Evolutionary conservation across 2,888 invertebrate genomes (phyloP).

Genomic region (Lordiphosa fenestrarum): DNA sequence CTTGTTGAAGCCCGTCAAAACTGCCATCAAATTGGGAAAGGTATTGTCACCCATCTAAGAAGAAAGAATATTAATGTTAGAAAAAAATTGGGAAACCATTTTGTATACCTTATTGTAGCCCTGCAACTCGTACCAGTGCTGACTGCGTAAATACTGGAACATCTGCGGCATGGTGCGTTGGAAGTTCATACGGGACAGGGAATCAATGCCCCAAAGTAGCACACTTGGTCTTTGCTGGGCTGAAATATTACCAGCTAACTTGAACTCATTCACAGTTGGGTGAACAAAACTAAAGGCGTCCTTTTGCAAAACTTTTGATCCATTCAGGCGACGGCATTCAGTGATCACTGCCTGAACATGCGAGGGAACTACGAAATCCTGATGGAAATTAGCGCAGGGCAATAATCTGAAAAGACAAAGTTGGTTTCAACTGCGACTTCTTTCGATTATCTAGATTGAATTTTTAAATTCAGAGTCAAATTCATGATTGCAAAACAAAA

Average conservation of each 20-base stretch:
- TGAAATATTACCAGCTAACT: not conserved
- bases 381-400: slow-evolving; percentile 55
- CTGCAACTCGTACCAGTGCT: slow-evolving; percentile 85
- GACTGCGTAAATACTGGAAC: slow-evolving; percentile 83
- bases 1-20: slow-evolving; percentile 86
- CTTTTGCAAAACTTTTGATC: slow-evolving; percentile 60
- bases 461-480: no score
- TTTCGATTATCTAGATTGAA: no score
- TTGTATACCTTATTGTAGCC: slow-evolving; percentile 85
- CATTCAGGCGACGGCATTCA: slow-evolving; percentile 77
- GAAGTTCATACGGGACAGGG: slow-evolving; percentile 89
- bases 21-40: slow-evolving; percentile 92
- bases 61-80: no score
- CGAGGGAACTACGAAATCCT: slow-evolving; percentile 60
- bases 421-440: no score
- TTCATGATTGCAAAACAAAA: no score
- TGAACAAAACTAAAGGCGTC: slow-evolving; percentile 82
- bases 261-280: slow-evolving; percentile 77
- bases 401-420: slow-evolving; percentile 45
- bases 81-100: not conserved
- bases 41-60: slow-evolving; percentile 90
- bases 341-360: slow-evolving; percentile 63
- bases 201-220: slow-evolving; percentile 90
- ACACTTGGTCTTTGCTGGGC: slow-evolving; percentile 82
- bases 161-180: slow-evolving; percentile 88